Conservation (phyloP, 1,140 invertebrate genomes). For the Nymphalis io region DNA sequence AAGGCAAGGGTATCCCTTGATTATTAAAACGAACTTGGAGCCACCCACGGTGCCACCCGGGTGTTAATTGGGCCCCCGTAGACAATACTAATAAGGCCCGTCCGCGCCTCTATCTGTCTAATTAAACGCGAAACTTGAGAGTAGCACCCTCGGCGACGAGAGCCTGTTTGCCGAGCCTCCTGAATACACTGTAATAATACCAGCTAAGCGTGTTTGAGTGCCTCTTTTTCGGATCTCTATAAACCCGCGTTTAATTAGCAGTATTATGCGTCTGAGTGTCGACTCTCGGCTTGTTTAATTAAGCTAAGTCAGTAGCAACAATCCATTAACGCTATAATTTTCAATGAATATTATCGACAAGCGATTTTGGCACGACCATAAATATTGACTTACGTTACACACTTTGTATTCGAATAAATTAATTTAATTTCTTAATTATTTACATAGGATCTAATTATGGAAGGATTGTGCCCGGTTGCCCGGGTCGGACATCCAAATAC, state of each 20-base stretch:
- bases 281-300: conserved; percentile 77
- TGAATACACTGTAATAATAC: conserved; percentile 80
- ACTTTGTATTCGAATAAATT: conserved; percentile 17
- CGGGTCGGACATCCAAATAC: conserved; percentile 49
- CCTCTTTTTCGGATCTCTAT: conserved; percentile 79
- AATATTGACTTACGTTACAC: conserved; percentile 23
- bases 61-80: conserved; percentile 80
- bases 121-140: conserved; percentile 80
- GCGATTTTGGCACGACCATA: conserved; percentile 14
- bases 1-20: conserved; percentile 74
- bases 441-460: conserved; percentile 37
- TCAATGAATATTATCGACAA: conserved; percentile 44
- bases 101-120: conserved; percentile 79
- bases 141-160: conserved; percentile 75
- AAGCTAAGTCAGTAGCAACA: conserved; percentile 78
- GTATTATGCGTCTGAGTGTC: conserved; percentile 78
- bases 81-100: conserved; percentile 80
- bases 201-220: conserved; percentile 79
- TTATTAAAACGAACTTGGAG: conserved; percentile 78
- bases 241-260: conserved; percentile 79
- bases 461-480: conserved; percentile 25
- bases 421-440: conserved; percentile 33
- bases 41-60: conserved; percentile 70
- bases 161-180: conserved; percentile 75
- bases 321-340: conserved; percentile 54